A percentile compares a stretch with the other conserved stretches of the same genome.
phyloP scores from a whole-genome alignment of 2,113 vertebrate species.

The Progne subis region DNA sequence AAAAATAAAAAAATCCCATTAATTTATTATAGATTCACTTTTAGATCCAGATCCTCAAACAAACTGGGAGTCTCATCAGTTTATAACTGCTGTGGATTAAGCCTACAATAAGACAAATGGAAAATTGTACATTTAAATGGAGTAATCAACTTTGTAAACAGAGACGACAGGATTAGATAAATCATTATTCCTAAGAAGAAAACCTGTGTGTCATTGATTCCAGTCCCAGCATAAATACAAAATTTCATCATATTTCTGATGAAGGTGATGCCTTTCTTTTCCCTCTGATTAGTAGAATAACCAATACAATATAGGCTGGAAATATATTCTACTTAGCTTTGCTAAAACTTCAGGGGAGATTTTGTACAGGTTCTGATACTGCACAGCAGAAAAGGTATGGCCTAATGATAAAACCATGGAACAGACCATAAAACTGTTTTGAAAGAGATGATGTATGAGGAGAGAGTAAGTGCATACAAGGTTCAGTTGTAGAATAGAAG shows the following conservation, averaged over 20 bases:
- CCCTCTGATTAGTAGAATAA: not conserved
- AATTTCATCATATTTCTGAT: not conserved
- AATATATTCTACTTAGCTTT: not conserved
- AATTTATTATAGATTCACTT: not conserved
- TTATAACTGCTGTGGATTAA: not conserved
- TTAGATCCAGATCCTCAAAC: not conserved
- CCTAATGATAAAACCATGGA: not conserved
- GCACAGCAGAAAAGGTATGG: not conserved
- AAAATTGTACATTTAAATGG: not conserved
- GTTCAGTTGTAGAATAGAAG: not conserved
- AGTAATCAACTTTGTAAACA: not conserved
- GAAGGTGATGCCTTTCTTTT: not conserved
- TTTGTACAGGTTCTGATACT: not conserved
- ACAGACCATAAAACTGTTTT: not conserved
- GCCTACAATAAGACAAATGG: not conserved
- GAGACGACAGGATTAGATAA: not conserved
- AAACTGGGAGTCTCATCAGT: not conserved
- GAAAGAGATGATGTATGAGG: not conserved
- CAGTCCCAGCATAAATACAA: not conserved
- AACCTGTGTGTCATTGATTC: not conserved
- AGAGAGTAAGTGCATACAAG: not conserved
- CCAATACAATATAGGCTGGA: not conserved
- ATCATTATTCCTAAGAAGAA: not conserved
- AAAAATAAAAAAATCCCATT: not conserved
- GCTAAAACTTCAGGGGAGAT: not conserved